Evolutionary conservation across 1,140 invertebrate species (phyloP), one percentile per base, ranked within the genome.

Genomic region (Drosophila neocordata): DNA sequence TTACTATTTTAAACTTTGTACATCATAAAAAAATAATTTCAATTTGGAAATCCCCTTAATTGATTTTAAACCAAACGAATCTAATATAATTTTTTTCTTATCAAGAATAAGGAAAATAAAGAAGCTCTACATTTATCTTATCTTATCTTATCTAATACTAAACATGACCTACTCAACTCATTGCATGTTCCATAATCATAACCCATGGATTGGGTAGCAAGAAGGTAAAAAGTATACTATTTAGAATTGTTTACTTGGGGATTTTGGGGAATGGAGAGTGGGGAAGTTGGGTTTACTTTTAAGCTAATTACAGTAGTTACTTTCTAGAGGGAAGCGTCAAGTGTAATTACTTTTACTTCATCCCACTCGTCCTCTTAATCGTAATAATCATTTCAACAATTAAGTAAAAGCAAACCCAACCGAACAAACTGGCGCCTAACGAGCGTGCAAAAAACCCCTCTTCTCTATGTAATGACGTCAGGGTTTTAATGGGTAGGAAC

Each of bases 321-420:
- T 6, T 31, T 7, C 27, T 31, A 6, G 27, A 31, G 27, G 27
- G 6, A 31, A 31, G 22, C 2, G n/a, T 44, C 13, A 15, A 31
- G 27, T 44, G 3, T 87, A 87, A 85, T 85, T 87, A 85, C 78
- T 72, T 85, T 69, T 68, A 75, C 67, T 77, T 73, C 56, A 44
- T 24, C 22, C 22, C 22, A 24, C 22, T 24, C 22, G 22, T 37
- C 35, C 13, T 67, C 37, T 68, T 67, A 68, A 74, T 57, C 74
- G 67, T 61, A 66, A 68, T 67, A 52, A 53, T 15, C 12, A 41
- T 38, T 69, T 69, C 56, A 55, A 58, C 73, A 77, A 77, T 77
- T 77, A 77, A 69, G 59, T 76, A 77, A 77, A 69, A 77, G 59
- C 44, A 20, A 5, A 58, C 13, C 18, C 13, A 18, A 12, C 6